Conservation (phyloP, 2,797 vertebrate genomes). For the Anisognathus igniventris region DNA sequence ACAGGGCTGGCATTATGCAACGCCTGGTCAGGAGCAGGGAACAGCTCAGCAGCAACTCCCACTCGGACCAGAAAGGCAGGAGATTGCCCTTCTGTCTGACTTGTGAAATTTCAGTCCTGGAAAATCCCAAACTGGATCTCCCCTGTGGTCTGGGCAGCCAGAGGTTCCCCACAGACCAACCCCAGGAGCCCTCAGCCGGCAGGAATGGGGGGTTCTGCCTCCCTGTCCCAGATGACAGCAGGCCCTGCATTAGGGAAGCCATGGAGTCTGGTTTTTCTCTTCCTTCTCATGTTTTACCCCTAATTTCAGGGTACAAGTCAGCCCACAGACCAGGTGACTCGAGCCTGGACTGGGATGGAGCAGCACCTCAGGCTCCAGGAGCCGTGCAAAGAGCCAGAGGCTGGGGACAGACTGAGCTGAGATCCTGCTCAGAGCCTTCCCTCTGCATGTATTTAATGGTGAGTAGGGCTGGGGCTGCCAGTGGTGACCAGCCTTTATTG, state of each 20-base stretch:
- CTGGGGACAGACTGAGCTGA: not conserved
- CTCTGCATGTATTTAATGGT: not conserved
- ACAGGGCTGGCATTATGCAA: constrained; percentile 49
- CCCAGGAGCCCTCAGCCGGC: not conserved
- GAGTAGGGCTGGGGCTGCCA: not conserved
- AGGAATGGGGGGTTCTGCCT: accelerated
- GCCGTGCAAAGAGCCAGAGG: not conserved
- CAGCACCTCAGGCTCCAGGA: not conserved
- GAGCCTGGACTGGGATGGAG: not conserved
- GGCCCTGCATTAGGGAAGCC: not conserved
- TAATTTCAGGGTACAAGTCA: no score
- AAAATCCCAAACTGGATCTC: not conserved
- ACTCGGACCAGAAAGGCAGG: not conserved
- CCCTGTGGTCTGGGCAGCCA: not conserved
- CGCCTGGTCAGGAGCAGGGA: not conserved
- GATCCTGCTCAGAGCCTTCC: not conserved
- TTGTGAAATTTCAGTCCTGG: not conserved
- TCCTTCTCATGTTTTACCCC: not conserved
- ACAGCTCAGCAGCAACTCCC: not conserved
- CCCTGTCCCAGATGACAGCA: not conserved
- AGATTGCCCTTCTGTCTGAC: not conserved
- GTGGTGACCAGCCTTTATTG: accelerated
- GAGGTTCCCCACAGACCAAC: not conserved
- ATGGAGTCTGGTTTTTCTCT: not conserved
- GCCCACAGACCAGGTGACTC: accelerated